Evolutionary conservation across 2,113 vertebrate species (phyloP).

Genomic region (Macquaria ambigua): DNA sequence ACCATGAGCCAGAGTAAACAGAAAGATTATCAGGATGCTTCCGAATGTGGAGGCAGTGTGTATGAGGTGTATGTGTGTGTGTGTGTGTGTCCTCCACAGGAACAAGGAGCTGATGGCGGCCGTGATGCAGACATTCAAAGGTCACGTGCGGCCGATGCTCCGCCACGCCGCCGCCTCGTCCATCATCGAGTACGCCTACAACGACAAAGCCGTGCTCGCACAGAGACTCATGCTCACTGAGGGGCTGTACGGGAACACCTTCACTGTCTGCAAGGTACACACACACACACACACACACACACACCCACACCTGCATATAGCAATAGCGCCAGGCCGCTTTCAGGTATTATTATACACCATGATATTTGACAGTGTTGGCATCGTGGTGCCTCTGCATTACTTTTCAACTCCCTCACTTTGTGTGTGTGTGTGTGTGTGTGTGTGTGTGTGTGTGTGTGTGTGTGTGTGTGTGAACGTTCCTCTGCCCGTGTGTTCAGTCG

Average conservation of each 20-base stretch:
- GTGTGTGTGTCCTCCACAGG: conserved; percentile 74
- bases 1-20: too few species aligned
- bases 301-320: too few species aligned
- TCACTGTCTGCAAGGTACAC: conserved; percentile 91
- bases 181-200: conserved; percentile 94
- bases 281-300: conserved; percentile 13
- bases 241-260: conserved; percentile 95
- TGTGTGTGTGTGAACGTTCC: too few species aligned
- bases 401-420: neutral
- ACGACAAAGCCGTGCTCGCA: conserved; percentile 93
- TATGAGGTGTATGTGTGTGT: neutral
- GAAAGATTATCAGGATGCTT: too few species aligned
- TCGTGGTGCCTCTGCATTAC: neutral
- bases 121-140: conserved; percentile 92
- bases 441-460: too few species aligned
- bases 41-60: neutral
- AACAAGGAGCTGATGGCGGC: conserved; percentile 90
- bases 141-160: conserved; percentile 91
- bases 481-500: too few species aligned
- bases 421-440: neutral
- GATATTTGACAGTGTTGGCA: neutral
- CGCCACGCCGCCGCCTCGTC: conserved; percentile 91
- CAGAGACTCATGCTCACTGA: conserved; percentile 94
- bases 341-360: neutral
- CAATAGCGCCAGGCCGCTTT: neutral